Evolutionary conservation across 2,113 vertebrate species (phyloP).

Genomic region (Campylomormyrus tamandua): DNA sequence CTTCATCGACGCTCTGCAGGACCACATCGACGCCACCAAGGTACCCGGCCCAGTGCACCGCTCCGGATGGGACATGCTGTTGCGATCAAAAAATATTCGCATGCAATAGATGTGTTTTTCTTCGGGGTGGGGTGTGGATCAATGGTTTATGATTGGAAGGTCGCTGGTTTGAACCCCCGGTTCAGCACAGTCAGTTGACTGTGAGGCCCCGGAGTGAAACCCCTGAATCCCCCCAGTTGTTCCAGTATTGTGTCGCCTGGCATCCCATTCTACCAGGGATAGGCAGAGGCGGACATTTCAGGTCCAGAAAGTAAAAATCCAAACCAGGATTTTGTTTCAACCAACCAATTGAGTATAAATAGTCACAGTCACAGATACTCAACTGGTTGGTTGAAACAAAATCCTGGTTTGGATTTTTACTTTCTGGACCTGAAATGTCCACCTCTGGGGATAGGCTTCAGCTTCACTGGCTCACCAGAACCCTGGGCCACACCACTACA

Average conservation of each 20-base stretch:
- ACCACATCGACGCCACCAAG: slow-evolving; percentile 91
- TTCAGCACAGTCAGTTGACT: too few species aligned
- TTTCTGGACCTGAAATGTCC: too few species aligned
- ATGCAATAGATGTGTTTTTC: background rate
- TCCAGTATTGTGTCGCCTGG: background rate
- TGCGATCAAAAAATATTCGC: background rate
- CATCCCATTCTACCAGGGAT: background rate
- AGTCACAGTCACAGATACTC: too few species aligned
- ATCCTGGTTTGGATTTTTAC: too few species aligned
- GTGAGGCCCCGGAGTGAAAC: background rate
- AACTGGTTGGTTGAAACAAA: too few species aligned
- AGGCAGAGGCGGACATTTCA: background rate
- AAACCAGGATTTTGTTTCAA: too few species aligned
- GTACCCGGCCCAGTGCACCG: slow-evolving; percentile 47
- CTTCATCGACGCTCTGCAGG: slow-evolving; percentile 91
- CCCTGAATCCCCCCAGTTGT: background rate
- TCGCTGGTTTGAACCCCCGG: background rate
- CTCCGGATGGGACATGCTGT: background rate
- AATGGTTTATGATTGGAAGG: background rate
- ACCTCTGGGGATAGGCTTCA: background rate
- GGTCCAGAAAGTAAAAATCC: too few species aligned
- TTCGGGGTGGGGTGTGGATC: background rate
- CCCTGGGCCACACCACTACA: background rate
- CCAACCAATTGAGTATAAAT: too few species aligned
- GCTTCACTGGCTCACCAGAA: background rate